Evolutionary conservation across 2,888 invertebrate species (phyloP), one percentile per base, ranked within the genome.

Genomic region (Temnothorax unifasciatus): DNA sequence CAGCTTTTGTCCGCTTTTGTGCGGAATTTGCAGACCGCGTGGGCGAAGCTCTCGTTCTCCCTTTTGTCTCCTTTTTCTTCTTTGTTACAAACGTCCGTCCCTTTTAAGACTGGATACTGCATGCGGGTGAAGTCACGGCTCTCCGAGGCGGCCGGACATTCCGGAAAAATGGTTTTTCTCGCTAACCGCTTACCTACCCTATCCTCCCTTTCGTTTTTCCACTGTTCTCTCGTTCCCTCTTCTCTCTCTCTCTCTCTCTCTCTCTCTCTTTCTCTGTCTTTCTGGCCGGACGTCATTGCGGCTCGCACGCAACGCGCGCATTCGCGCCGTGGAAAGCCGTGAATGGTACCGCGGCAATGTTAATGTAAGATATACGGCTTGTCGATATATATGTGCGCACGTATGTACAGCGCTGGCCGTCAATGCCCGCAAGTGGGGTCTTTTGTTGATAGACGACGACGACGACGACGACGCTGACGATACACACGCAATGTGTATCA

Each of bases 251-350:
- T n/a, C n/a, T n/a, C n/a, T n/a, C n/a, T 21, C 5, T 13, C 2
- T n/a, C 11, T 38, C 13, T 50, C 68, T 68, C 4, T 38, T 34
- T 76, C 21, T 66, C 21, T 15, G 6, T 34, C 6, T 34, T 34
- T 34, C 34, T 34, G 11, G 25, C 11, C 29, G 38, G 15, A 82
- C 63, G 77, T 69, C 74, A 15, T 52, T 61, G 44, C 64, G 18
- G 41, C 41, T 34, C 50, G 82, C 59, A 59, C 57, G 50, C 77
- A 61, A 82, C 50, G 69, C 73, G 83, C 63, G 66, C 61, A 57
- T 57, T 34, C 52, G 50, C 25, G 41, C 84, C 68, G 86, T 82
- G 89, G 73, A 88, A 82, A 88, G 81, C 87, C 81, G 79, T 85
- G 87, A 89, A 87, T 85, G 86, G 83, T 82, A 86, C 69, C 50